These are phyloP conservation scores for Agapornis canus DNA, from an alignment of 2,797 vertebrate genomes.

Conservation along the genomic window DNA sequence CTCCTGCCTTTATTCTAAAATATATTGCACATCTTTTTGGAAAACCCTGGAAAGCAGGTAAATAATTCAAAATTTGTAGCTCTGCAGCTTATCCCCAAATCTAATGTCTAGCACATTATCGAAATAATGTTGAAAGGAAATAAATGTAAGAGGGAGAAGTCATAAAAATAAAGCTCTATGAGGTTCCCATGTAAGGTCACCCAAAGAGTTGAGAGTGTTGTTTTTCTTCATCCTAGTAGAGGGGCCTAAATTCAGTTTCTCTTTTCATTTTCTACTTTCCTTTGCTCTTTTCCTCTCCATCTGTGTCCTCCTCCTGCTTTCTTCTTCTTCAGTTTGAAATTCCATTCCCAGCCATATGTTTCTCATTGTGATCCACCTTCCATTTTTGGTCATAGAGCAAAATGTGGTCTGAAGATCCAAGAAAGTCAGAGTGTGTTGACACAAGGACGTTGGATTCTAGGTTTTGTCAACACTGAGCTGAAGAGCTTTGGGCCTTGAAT, in stretches of 20 bases:
- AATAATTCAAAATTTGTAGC: neutral
- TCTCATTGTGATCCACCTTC: conserved; percentile 56
- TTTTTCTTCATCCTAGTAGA: conserved; percentile 10
- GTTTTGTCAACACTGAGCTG: conserved; percentile 56
- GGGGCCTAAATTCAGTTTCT: conserved; percentile 15
- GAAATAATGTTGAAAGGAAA: conserved; percentile 18
- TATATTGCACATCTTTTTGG: neutral
- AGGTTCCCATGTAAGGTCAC: conserved; percentile 44
- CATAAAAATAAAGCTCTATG: neutral
- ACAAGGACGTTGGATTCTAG: conserved; percentile 46
- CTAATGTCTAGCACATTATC: neutral
- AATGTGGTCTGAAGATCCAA: conserved; percentile 56
- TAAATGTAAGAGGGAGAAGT: neutral
- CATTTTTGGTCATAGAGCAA: conserved; percentile 62
- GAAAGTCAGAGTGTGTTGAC: conserved; percentile 52
- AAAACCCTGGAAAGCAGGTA: neutral
- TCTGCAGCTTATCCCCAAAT: neutral
- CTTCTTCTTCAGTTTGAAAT: conserved; percentile 43
- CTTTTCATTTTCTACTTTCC: conserved; percentile 35
- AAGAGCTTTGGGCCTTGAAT: conserved; percentile 59
- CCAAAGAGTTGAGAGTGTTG: neutral
- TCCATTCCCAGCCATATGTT: conserved; percentile 60
- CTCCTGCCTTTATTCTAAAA: neutral
- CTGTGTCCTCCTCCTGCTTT: neutral
- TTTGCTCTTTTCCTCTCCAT: conserved; percentile 11